Evolutionary conservation across 2,797 vertebrate genomes (phyloP), one percentile per base, ranked within the genome.

Genomic region (Stomatorhinus walkeri): DNA sequence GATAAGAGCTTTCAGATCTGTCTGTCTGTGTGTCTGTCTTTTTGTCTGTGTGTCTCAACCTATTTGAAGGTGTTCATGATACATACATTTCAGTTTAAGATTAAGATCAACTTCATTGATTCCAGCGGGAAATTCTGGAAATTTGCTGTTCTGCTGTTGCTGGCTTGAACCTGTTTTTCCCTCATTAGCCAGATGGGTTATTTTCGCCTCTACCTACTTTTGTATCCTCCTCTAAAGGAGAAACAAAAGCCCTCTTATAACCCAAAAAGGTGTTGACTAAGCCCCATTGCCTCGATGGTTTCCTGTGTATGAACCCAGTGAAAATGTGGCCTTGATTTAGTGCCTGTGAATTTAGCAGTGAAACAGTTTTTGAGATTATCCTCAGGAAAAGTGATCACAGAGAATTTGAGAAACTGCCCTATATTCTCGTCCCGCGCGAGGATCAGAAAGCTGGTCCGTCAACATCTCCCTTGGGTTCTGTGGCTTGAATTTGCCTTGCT

Each of bases 341-440:
- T 52, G n/a, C 49, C 22, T 52, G 46, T 32, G 48, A 52, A 16
- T 28, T 85, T 28, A 51, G 46, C 48, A 51, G 24, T 79, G 24
- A 54, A 52, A 51, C 83, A 85, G 83, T 52, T 85, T 28, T 52
- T 14, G 48, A 85, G 48, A 85, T 51, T 85, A 48, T 85, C 83
- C 40, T 85, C 22, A 12, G 46, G 49, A 54, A 51, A 52, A 52
- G 83, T 32, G 48, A 52, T 85, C 83, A 52, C 83, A 85, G 83
- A 85, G 49, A 49, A 85, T 85, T 52, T 85, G 24, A 14, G 49
- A 85, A 16, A 1, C 72, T 79, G 72, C 36, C 36, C 72, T 43
- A 79, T 36, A n/a, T 79, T 43, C 36, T 9, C 36, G 1, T 28
- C 28, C 64, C 28, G 7, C 40, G 36, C n/a, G 40, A 79, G 72